A percentile compares a stretch with the other conserved stretches of the same genome.
Conservation (phyloP, 2,113 vertebrate species). For the Rhabdornis inornatus region DNA sequence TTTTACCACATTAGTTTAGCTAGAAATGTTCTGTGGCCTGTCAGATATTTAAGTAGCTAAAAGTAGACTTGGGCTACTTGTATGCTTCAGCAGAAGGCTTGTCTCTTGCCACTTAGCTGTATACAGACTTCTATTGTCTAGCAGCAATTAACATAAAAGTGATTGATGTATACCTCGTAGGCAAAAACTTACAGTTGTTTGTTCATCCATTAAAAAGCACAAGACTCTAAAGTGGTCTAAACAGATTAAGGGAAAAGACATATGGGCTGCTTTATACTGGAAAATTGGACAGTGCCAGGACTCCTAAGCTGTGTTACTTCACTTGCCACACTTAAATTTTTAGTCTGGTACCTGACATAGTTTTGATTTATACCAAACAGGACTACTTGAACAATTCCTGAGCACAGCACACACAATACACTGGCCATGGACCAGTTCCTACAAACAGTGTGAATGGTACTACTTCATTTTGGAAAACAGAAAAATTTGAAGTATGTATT, state of each 20-base stretch:
- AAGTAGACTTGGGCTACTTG: constrained; percentile 43
- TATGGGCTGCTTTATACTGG: background rate
- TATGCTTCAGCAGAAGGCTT: constrained; percentile 59
- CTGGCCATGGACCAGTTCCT: background rate
- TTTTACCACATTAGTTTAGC: constrained; percentile 34
- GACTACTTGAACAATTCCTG: background rate
- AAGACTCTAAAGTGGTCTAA: constrained; percentile 42
- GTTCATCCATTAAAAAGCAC: background rate
- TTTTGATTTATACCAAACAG: background rate
- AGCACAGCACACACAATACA: background rate
- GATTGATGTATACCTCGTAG: constrained; percentile 45
- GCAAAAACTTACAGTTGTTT: constrained; percentile 21
- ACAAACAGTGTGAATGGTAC: background rate
- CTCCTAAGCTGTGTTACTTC: background rate
- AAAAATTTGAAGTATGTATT: background rate
- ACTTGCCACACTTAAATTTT: background rate
- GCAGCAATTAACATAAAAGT: constrained; percentile 59
- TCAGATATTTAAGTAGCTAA: constrained; percentile 41
- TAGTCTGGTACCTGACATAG: background rate
- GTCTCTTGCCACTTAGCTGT: constrained; percentile 39
- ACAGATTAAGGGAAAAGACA: constrained; percentile 34
- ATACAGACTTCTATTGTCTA: background rate
- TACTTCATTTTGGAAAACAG: background rate
- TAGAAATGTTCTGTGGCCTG: constrained; percentile 20
- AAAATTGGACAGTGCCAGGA: background rate